Percentiles rank a stretch among this genome's conserved stretches.
Evolutionary conservation across 2,797 vertebrate species (phyloP).

Genomic region (Acanthiza pusilla): DNA sequence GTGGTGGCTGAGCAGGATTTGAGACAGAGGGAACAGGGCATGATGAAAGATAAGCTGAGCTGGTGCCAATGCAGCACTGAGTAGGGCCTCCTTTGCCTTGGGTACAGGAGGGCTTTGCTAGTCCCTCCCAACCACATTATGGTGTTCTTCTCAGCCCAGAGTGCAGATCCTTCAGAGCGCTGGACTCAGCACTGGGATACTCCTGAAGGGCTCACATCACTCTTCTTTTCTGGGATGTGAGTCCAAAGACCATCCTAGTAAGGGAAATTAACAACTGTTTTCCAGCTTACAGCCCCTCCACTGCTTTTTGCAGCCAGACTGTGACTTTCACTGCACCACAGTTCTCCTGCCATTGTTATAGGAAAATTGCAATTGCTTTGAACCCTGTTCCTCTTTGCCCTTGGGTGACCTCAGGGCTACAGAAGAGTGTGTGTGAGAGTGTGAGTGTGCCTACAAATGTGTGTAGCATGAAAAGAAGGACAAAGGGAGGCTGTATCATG

Average conservation of each 20-base stretch:
- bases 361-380: neutral
- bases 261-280: neutral
- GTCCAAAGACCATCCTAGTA: neutral
- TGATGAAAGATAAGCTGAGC: neutral
- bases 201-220: neutral
- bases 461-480: neutral
- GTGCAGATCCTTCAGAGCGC: neutral
- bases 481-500: neutral
- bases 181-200: neutral
- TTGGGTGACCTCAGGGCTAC: neutral
- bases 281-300: neutral
- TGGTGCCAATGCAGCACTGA: neutral
- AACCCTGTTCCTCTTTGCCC: neutral
- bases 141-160: neutral
- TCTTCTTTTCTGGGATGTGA: neutral
- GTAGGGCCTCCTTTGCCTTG: too few relatives aligned
- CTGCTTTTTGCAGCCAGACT: neutral
- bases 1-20: neutral
- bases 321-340: neutral
- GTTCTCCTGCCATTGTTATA: neutral
- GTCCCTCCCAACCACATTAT: neutral
- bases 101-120: neutral
- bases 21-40: neutral
- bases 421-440: neutral
- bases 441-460: neutral